Base-by-base conservation (phyloP, 1,140 invertebrate genomes). In the Adoxophyes honmai region DNA sequence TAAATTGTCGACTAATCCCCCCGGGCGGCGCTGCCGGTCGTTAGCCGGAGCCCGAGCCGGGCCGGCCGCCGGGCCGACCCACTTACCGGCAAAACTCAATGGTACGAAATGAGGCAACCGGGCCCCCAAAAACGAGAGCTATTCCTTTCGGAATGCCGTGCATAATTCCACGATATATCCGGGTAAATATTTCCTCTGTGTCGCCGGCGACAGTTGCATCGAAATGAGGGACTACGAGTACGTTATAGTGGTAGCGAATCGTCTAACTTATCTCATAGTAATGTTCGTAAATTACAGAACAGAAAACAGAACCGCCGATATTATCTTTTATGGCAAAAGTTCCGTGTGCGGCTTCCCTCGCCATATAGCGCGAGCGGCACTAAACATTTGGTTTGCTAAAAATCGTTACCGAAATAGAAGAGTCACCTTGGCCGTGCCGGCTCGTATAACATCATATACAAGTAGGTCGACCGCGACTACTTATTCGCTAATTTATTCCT, bases 121-220 rank as follows among this genome's bases (percentile, higher is more conserved):
- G 42, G 18, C 42, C 42, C 16, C 42, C 21, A 48, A 48, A 48
- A 21, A 28, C 42, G 42, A 18, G 16, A 28, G 21, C 42, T 18
- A 44, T 48, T 48, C 21, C 42, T 48, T 48, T 48, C 10, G 16
- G 8, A 38, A n/a, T 11, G 18, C 21, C 42, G 14, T 18, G 42
- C 21, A 48, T 48, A 48, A 48, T 48, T 48, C 42, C 21, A 33
- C 42, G 10, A 48, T 48, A 48, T 48, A 7, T 48, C 18, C 16
- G 18, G 18, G 18, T 28, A 48, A 48, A 28, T 42, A 10, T 28
- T 28, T 28, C 21, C 21, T 2, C 21, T 28, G 21, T 6, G 21
- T 3, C 21, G 6, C 21, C 2, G 6, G 21, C 6, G 21, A 28
- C 21, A 28, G 15, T 15, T 16, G 38, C 14, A 42, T 28, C 14